These are phyloP conservation scores for Phaethon lepturus DNA, from an alignment of 2,113 vertebrate species.

Conservation along the genomic window DNA sequence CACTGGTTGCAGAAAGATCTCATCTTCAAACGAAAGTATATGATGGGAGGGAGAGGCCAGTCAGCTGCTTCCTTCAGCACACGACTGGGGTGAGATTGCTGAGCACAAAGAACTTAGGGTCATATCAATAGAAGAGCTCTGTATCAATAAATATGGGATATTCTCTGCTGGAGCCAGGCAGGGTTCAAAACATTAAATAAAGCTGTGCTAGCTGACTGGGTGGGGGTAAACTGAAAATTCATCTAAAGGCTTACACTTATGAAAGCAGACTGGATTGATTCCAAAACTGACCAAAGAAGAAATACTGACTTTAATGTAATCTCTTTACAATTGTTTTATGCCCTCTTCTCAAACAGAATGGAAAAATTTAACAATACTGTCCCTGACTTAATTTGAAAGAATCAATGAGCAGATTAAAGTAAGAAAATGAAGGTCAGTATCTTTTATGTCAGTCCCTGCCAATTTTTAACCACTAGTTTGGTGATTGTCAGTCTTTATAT, in stretches of 20 bases:
- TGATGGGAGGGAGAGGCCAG: background rate
- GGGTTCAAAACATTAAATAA: conserved; percentile 19
- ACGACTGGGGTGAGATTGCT: background rate
- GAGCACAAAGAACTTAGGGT: background rate
- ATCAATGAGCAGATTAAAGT: background rate
- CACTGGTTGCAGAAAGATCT: background rate
- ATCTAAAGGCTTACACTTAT: background rate
- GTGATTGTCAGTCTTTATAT: background rate
- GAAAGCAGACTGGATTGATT: background rate
- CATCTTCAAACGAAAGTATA: background rate
- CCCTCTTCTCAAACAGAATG: conserved; percentile 14
- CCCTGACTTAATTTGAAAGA: background rate
- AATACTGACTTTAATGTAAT: conserved; percentile 29
- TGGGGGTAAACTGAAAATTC: background rate
- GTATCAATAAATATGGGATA: conserved; percentile 17
- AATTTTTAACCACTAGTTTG: background rate
- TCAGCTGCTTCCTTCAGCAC: conserved; percentile 14
- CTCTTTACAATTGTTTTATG: background rate
- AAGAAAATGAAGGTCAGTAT: background rate
- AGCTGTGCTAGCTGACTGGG: background rate
- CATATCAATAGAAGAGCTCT: background rate
- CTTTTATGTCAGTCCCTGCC: background rate
- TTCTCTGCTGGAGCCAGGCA: conserved; percentile 1
- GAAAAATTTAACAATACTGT: background rate
- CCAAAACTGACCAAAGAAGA: conserved; percentile 16